These are phyloP conservation scores for Epinephelus awoara DNA, from an alignment of 2,797 vertebrate genomes.

Conservation along the genomic window DNA sequence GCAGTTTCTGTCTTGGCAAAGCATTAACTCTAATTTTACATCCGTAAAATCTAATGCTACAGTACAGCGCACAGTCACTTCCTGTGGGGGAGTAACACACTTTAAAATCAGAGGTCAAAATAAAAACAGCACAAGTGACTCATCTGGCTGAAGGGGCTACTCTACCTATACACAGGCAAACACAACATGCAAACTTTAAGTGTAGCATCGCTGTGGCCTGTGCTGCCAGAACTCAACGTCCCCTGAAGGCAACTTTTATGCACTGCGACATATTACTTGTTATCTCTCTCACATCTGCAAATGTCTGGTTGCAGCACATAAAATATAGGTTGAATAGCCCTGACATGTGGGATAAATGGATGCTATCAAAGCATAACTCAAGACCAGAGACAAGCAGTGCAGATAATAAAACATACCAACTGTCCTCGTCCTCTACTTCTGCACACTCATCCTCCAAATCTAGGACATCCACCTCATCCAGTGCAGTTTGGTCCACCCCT, in stretches of 20 bases:
- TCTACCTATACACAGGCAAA: constrained; percentile 9
- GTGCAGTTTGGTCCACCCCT: constrained; percentile 79
- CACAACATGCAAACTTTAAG: constrained; percentile 2
- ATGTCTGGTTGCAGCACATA: background rate
- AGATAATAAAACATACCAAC: constrained; percentile 87
- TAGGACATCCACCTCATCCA: constrained; percentile 92
- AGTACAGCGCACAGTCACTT: constrained; percentile 31
- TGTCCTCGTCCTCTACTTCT: constrained; percentile 89
- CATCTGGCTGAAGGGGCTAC: constrained; percentile 46
- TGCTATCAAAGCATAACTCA: background rate
- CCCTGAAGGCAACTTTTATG: constrained; percentile 6
- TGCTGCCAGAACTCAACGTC: background rate
- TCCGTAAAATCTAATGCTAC: constrained; percentile 17
- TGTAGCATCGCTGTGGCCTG: background rate
- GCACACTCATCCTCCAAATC: constrained; percentile 89
- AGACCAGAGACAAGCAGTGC: constrained; percentile 1
- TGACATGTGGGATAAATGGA: background rate
- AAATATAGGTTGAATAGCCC: background rate
- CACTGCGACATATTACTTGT: background rate
- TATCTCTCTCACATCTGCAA: background rate
- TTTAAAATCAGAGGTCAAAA: constrained; percentile 47
- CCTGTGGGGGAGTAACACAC: constrained; percentile 38
- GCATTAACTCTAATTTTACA: constrained; percentile 22
- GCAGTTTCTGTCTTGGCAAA: background rate
- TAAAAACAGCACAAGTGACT: constrained; percentile 46